These are phyloP conservation scores for Campoplex nolae DNA, from an alignment of 2,888 invertebrate genomes.

Conservation along the genomic window DNA sequence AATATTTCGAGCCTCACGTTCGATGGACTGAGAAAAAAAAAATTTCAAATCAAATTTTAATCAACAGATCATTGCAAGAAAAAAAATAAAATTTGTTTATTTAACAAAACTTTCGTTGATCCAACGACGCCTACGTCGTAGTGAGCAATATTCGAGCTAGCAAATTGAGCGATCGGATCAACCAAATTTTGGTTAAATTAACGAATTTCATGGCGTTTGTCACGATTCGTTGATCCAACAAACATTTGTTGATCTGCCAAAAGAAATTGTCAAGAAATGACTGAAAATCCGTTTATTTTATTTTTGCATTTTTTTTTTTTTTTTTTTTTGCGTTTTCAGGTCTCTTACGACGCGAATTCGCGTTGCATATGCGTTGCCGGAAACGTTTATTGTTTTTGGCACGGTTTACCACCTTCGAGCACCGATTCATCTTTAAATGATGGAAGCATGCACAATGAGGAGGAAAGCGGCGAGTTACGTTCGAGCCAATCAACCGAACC, in stretches of 20 bases:
- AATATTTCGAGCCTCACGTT: background rate
- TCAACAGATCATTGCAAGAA: too few relatives aligned
- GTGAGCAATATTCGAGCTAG: too few relatives aligned
- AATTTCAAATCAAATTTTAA: background rate
- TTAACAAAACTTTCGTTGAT: too few relatives aligned
- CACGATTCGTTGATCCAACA: too few relatives aligned
- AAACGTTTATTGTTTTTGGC: conserved; percentile 83
- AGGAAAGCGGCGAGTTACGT: conserved; percentile 11
- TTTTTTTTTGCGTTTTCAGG: conserved; percentile 70
- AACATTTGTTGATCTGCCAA: too few relatives aligned
- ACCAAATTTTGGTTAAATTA: too few relatives aligned
- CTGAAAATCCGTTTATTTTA: background rate
- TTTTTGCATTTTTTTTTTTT: background rate
- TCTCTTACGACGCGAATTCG: conserved; percentile 80
- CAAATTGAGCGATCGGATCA: too few relatives aligned
- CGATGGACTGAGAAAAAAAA: background rate
- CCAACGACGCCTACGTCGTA: too few relatives aligned
- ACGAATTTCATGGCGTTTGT: too few relatives aligned
- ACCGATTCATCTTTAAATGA: conserved; percentile 67
- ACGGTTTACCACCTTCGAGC: conserved; percentile 51
- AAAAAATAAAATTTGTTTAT: too few relatives aligned
- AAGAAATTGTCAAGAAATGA: background rate
- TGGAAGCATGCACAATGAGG: background rate
- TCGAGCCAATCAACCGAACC: conserved; percentile 45
- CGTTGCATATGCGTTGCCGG: conserved; percentile 82